Conservation (phyloP, 2,888 invertebrate species). For the Calliphora vomitoria region DNA sequence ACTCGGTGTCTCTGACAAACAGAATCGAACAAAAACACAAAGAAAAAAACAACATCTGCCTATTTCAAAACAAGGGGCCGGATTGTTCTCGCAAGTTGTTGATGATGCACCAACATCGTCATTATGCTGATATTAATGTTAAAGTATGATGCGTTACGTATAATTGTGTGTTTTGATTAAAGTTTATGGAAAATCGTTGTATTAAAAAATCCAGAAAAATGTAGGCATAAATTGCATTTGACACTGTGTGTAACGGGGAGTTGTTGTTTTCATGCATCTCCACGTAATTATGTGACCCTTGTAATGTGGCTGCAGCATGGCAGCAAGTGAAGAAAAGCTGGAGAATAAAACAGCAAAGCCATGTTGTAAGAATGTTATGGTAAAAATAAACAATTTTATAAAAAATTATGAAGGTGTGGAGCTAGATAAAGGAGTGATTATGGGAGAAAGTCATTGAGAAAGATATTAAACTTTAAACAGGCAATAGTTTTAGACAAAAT, state of each 20-base stretch:
- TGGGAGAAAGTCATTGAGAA: not conserved
- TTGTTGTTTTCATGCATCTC: constrained; percentile 49
- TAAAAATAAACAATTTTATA: not conserved
- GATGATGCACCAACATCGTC: constrained; percentile 33
- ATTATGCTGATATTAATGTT: constrained; percentile 26
- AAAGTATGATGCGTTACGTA: constrained; percentile 23
- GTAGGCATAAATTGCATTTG: constrained; percentile 62
- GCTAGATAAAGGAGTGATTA: not conserved
- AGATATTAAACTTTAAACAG: not conserved
- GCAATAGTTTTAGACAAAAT: not conserved
- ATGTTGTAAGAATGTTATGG: constrained; percentile 14
- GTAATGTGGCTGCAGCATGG: constrained; percentile 27
- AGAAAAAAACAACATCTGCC: constrained; percentile 53
- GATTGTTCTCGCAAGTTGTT: constrained; percentile 30
- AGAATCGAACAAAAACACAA: not conserved
- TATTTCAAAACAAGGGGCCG: constrained; percentile 12
- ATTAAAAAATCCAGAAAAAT: constrained; percentile 48
- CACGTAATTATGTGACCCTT: constrained; percentile 57
- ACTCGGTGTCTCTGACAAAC: constrained; percentile 5
- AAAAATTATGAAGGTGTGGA: constrained; percentile 22
- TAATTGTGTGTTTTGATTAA: constrained; percentile 37
- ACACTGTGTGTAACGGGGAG: constrained; percentile 59
- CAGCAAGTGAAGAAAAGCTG: constrained; percentile 11
- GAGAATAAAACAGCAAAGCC: not conserved
- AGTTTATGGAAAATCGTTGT: constrained; percentile 12